Conservation (phyloP, 2,113 vertebrate species). For the Lampris incognitus region DNA sequence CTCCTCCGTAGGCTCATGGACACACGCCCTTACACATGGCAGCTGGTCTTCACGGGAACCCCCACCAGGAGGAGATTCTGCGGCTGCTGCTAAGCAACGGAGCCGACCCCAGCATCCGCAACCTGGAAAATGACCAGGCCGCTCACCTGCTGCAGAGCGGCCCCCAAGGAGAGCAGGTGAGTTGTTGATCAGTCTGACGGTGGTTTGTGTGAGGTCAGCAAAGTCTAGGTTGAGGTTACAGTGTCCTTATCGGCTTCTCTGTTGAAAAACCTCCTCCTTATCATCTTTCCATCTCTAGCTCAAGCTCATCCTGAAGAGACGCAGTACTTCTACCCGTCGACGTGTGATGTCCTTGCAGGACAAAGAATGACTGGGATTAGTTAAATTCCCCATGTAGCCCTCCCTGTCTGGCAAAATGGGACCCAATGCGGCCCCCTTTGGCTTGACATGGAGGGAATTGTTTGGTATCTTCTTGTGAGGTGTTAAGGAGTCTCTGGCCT, state of each 20-base stretch:
- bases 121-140: constrained; percentile 91
- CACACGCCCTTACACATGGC: constrained; percentile 95
- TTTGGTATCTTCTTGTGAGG: constrained; percentile 61
- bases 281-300: constrained; percentile 78
- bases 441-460: constrained; percentile 58
- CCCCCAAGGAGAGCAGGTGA: constrained; percentile 85
- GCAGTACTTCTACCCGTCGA: constrained; percentile 81
- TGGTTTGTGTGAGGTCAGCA: background rate
- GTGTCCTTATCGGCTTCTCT: background rate
- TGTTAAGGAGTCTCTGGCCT: constrained; percentile 49
- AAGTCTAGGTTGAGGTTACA: background rate
- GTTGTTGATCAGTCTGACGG: background rate
- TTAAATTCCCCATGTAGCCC: constrained; percentile 74
- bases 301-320: constrained; percentile 88
- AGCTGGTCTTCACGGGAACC: constrained; percentile 86
- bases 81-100: constrained; percentile 83
- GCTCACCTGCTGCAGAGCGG: constrained; percentile 89
- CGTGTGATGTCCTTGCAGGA: constrained; percentile 86
- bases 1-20: constrained; percentile 85
- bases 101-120: constrained; percentile 89
- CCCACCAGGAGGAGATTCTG: constrained; percentile 85
- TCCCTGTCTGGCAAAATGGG: constrained; percentile 44
- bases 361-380: constrained; percentile 80
- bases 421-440: constrained; percentile 40
- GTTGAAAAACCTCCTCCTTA: background rate